Percentiles rank a stretch among this genome's conserved stretches.
These are phyloP conservation scores for Alloscopus bannaensis DNA, from an alignment of 2,888 invertebrate species.

Conservation along the genomic window DNA sequence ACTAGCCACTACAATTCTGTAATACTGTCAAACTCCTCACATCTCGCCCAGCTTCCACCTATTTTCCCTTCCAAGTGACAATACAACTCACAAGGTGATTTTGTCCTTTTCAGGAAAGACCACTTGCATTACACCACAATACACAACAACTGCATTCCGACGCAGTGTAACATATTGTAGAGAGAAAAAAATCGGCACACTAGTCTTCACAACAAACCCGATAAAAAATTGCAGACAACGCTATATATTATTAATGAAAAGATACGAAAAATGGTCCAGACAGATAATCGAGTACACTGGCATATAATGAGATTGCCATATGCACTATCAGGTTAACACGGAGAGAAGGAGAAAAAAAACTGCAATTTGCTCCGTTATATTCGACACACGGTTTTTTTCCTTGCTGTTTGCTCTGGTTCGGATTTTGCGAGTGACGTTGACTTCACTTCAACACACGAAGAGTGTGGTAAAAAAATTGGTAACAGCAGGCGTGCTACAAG, in stretches of 20 bases:
- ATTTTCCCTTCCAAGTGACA: too few relatives aligned
- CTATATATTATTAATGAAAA: conserved; percentile 10
- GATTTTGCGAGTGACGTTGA: conserved; percentile 18
- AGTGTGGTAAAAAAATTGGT: neutral
- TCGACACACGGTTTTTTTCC: neutral
- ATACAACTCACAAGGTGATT: too few relatives aligned
- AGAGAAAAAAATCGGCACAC: conserved; percentile 5
- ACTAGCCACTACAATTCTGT: too few relatives aligned
- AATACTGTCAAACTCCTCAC: too few relatives aligned
- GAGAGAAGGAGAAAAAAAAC: neutral
- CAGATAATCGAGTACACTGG: conserved; percentile 29
- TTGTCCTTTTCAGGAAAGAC: too few relatives aligned
- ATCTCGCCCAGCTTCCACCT: too few relatives aligned
- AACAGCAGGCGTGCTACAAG: neutral
- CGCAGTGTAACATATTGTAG: conserved; percentile 10
- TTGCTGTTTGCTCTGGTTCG: conserved; percentile 11
- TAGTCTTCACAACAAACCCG: conserved; percentile 18
- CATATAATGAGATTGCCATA: conserved; percentile 47
- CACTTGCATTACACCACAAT: too few relatives aligned
- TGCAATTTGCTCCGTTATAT: neutral
- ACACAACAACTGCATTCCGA: too few relatives aligned
- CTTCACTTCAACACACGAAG: neutral
- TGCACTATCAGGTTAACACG: conserved; percentile 42
- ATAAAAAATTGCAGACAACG: conserved; percentile 32
- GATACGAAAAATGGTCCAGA: conserved; percentile 65